Conservation (phyloP, 2,797 vertebrate genomes). For the Smutsia temminckii region DNA sequence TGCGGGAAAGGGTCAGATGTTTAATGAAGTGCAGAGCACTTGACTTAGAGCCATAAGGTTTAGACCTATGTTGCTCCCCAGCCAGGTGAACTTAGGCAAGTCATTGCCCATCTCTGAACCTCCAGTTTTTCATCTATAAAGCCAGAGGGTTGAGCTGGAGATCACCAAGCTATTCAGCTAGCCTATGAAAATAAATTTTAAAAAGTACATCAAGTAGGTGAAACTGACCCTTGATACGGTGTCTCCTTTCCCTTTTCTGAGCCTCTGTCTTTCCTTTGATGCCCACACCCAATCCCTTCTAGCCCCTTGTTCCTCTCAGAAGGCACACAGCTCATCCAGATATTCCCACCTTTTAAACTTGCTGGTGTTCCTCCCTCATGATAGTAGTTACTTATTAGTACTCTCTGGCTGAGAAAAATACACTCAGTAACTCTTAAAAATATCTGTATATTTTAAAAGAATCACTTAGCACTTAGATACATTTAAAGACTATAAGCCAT, state of each 20-base stretch:
- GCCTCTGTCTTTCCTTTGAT: not conserved
- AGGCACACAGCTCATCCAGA: not conserved
- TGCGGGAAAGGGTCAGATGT: not conserved
- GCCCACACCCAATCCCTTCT: not conserved
- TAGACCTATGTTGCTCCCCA: not conserved
- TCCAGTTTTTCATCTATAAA: not conserved
- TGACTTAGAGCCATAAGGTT: not conserved
- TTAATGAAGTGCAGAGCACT: not conserved
- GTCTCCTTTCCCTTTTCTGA: not conserved
- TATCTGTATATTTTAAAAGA: not conserved
- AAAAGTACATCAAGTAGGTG: not conserved
- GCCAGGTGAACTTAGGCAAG: not conserved
- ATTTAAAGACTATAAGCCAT: not conserved
- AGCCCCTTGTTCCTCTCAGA: not conserved
- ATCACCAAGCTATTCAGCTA: not conserved
- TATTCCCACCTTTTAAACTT: not conserved
- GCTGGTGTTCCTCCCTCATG: not conserved
- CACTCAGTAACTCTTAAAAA: not conserved
- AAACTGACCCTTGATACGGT: not conserved
- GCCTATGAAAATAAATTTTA: not conserved
- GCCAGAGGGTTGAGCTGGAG: not conserved
- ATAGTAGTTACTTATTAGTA: not conserved
- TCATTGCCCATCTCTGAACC: not conserved
- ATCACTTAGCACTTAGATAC: not conserved
- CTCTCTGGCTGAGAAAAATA: not conserved